phyloP scores from a whole-genome alignment of 2,113 vertebrate genomes.

The Erythrocebus patas region DNA sequence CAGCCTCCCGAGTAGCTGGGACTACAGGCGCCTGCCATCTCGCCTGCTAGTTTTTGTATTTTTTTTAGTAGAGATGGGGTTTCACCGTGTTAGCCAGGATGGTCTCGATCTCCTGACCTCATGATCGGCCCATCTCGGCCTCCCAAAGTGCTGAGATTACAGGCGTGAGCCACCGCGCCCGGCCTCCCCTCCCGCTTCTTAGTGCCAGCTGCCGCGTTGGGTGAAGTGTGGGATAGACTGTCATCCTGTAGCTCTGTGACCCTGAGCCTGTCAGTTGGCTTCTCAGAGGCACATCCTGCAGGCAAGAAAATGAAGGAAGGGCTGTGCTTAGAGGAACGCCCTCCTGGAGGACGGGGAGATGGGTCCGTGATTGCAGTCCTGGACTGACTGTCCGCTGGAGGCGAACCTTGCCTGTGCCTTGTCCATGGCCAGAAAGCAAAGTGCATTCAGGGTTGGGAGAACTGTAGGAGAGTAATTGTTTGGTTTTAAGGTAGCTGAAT shows the following conservation, averaged over 20 bases:
- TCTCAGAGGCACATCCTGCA: background rate
- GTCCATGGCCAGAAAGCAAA: background rate
- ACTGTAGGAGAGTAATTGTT: rapidly evolving
- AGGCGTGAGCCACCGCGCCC: too few relatives aligned
- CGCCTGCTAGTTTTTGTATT: too few relatives aligned
- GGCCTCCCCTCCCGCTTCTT: too few relatives aligned
- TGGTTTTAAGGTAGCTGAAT: background rate
- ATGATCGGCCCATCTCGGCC: too few relatives aligned
- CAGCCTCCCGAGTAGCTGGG: too few relatives aligned
- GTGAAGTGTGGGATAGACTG: background rate
- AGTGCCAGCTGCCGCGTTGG: background rate
- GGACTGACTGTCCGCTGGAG: background rate
- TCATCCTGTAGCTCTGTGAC: background rate
- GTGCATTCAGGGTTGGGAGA: rapidly evolving
- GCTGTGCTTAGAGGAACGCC: rapidly evolving
- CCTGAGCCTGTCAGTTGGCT: background rate
- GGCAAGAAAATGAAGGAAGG: rapidly evolving
- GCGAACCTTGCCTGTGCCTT: too few relatives aligned
- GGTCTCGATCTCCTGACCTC: too few relatives aligned
- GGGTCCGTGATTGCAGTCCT: rapidly evolving
- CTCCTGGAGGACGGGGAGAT: rapidly evolving
- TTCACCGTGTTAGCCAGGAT: too few relatives aligned
- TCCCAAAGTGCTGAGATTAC: too few relatives aligned
- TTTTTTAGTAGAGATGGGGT: too few relatives aligned
- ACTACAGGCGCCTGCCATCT: too few relatives aligned